Base-by-base conservation (phyloP, 2,888 invertebrate species). In the Drosophila prolongata region DNA sequence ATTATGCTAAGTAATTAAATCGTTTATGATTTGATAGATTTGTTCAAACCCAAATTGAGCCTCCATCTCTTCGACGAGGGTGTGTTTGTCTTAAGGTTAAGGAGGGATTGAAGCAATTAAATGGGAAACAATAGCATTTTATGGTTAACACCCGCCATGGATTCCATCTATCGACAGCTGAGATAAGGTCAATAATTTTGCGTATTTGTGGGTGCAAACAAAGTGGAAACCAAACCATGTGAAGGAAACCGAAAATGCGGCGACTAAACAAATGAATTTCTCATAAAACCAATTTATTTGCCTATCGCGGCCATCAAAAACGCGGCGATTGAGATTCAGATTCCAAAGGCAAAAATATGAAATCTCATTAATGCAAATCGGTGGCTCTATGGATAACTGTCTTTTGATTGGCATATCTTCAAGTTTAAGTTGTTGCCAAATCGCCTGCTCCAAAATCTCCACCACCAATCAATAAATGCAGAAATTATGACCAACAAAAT, bases 311-410 rank as follows among this genome's bases (percentile, higher is more conserved):
- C 78, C 66, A 49, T 66, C 54, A 47, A 19, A 65, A 24, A 24
- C 24, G 24, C 30, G 40, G 40, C 4, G 6, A 49, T 35, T 16
- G 16, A 19, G 35, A 14, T 9, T 42, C 30, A 16, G 52, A 56
- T 44, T 19, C 42, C 74, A 65, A 68, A 43, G 42, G 38, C 62
- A 64, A 50, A 67, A 66, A 66, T 59, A 66, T 66, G 71, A 62
- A 61, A 70, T 66, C 74, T 79, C 66, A 87, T 81, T 75, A 77
- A 83, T 87, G 79, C 85, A 87, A 87, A 83, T 87, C 71, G 57
- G 57, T 34, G 16, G 49, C 50, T 44, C 56, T 24, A 27, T 30
- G 14, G 27, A 43, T 66, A 75, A 70, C 79, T 65, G 55, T 58
- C 76, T 27, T 61, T 66, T 77, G 76, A 79, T 79, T 78, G 80